These are phyloP conservation scores for Orientallactaga bullata DNA, from an alignment of 2,113 vertebrate species.

Conservation along the genomic window DNA sequence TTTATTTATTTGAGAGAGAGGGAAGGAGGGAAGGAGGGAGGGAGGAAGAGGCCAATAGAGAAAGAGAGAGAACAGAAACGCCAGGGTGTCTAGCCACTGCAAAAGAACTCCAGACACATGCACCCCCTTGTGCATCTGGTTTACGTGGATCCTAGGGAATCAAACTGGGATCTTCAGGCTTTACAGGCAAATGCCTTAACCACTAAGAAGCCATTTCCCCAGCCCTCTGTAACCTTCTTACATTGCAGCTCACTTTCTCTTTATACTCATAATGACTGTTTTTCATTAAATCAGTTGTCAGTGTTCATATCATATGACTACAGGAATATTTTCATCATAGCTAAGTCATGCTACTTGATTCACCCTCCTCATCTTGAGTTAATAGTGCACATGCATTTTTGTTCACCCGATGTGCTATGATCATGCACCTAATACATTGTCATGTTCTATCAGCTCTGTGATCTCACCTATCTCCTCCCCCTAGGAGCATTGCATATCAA, in stretches of 20 bases:
- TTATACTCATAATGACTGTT: not conserved
- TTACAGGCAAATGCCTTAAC: no score
- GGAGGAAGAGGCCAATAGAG: no score
- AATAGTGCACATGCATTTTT: not conserved
- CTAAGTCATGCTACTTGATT: not conserved
- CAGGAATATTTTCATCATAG: not conserved
- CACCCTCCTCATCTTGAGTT: not conserved
- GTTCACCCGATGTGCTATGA: not conserved
- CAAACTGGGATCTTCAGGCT: no score
- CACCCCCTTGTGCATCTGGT: no score
- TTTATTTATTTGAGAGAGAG: no score
- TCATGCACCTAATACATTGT: not conserved
- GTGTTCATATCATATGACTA: not conserved
- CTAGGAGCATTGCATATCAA: not conserved
- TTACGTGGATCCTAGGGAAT: no score
- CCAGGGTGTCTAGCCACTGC: no score
- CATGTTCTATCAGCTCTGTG: not conserved
- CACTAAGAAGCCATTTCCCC: no score
- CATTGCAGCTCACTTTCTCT: not conserved
- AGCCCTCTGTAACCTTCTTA: no score
- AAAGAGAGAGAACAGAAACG: no score
- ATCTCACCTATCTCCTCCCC: not conserved
- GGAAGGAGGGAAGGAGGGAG: no score
- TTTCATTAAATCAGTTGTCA: not conserved
- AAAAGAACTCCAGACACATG: no score